A percentile compares a stretch with the other conserved stretches of the same genome.
phyloP scores from a whole-genome alignment of 2,113 vertebrate genomes.

The Enhydra lutris region DNA sequence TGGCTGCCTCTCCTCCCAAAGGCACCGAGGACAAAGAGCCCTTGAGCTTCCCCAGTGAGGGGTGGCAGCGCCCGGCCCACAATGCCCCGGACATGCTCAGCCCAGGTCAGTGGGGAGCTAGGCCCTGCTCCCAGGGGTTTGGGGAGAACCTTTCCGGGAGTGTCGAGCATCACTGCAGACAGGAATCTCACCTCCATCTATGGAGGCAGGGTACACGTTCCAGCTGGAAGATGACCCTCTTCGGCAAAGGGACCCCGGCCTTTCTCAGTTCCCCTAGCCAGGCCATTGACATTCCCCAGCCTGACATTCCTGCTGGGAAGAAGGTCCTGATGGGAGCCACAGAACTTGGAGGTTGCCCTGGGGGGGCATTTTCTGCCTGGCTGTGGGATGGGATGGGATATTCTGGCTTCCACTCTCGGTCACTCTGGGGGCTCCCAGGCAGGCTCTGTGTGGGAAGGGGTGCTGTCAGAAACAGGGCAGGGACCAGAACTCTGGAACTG shows the following conservation, averaged over 20 bases:
- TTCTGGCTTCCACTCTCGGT: neutral
- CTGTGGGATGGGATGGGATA: neutral
- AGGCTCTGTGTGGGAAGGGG: neutral
- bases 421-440: neutral
- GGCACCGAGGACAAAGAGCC: slow-evolving; percentile 68
- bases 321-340: neutral
- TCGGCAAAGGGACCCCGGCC: neutral
- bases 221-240: neutral
- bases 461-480: neutral
- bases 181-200: neutral
- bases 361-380: neutral
- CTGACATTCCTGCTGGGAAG: neutral
- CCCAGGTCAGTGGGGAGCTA: slow-evolving; percentile 84
- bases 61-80: slow-evolving; percentile 81
- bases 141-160: neutral
- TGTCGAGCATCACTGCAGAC: neutral
- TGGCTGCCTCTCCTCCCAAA: slow-evolving; percentile 65
- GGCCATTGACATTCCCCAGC: neutral
- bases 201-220: neutral
- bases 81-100: slow-evolving; percentile 87
- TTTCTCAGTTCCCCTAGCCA: neutral
- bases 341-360: neutral
- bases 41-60: slow-evolving; percentile 65
- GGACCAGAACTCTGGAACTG: neutral
- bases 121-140: neutral